phyloP scores from a whole-genome alignment of 1,140 invertebrate genomes.

The Pristionchus pacificus region DNA sequence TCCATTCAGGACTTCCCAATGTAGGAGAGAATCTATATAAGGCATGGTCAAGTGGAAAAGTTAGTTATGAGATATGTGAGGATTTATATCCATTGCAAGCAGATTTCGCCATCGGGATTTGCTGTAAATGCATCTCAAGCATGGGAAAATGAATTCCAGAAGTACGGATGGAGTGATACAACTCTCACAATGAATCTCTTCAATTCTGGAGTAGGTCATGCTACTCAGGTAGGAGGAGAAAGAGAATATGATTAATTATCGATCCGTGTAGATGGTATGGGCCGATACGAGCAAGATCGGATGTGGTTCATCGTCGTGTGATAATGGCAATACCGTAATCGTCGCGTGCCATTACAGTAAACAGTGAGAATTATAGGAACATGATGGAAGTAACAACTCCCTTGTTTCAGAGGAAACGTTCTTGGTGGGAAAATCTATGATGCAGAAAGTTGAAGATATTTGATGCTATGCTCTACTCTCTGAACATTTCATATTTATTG shows the following conservation, averaged over 20 bases:
- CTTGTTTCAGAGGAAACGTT: conserved; percentile 7
- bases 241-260: neutral
- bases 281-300: neutral
- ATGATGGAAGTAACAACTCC: neutral
- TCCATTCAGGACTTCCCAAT: conserved; percentile 1
- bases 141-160: conserved; percentile 10
- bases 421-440: conserved; percentile 6
- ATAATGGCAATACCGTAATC: conserved; percentile 2
- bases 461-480: too few species aligned
- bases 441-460: too few species aligned
- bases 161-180: conserved; percentile 8
- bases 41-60: neutral
- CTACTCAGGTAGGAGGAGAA: conserved; percentile 1
- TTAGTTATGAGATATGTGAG: neutral
- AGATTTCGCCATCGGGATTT: neutral
- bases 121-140: conserved; percentile 4
- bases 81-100: neutral
- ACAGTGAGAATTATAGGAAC: neutral
- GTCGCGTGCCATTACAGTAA: conserved; percentile 11
- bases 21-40: conserved; percentile 12
- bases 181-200: conserved; percentile 6
- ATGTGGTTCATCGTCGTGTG: neutral
- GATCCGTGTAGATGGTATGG: conserved; percentile 15
- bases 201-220: conserved; percentile 6
- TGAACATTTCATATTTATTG: too few species aligned